Percentiles rank a stretch among this genome's conserved stretches.
Evolutionary conservation across 1,140 invertebrate species (phyloP).

Genomic region (Sinella curviseta): DNA sequence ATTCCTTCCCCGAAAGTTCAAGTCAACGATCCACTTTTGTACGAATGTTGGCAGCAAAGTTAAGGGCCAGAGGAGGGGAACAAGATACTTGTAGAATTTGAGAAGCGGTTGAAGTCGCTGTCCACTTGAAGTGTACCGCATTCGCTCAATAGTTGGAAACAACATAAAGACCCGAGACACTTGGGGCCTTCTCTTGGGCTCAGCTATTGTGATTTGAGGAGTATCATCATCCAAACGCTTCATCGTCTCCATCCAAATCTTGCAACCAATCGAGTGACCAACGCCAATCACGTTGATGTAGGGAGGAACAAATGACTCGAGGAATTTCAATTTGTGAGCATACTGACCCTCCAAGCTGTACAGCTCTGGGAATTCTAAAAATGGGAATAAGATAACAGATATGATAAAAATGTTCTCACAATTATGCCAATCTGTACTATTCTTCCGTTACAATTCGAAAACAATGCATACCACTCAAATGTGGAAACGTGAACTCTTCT

Average conservation of each 20-base stretch:
- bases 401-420: too few species aligned
- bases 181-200: slow-evolving; percentile 54
- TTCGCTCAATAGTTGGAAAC: slow-evolving; percentile 79
- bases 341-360: slow-evolving; percentile 74
- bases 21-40: slow-evolving; percentile 57
- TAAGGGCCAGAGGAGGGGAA: slow-evolving; percentile 63
- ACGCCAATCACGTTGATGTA: slow-evolving; percentile 70
- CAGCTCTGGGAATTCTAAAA: slow-evolving; percentile 58
- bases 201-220: slow-evolving; percentile 17
- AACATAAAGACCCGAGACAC: slow-evolving; percentile 67
- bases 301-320: slow-evolving; percentile 68
- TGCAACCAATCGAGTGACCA: slow-evolving; percentile 81
- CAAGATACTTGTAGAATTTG: slow-evolving; percentile 56
- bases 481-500: slow-evolving; percentile 33
- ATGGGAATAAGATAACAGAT: slow-evolving; percentile 32
- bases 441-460: background rate
- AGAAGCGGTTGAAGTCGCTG: slow-evolving; percentile 56
- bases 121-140: slow-evolving; percentile 72
- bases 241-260: slow-evolving; percentile 74
- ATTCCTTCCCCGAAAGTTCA: slow-evolving; percentile 54
- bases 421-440: background rate
- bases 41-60: slow-evolving; percentile 62
- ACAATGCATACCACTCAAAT: slow-evolving; percentile 47
- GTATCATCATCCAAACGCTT: slow-evolving; percentile 55
- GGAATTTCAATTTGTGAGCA: slow-evolving; percentile 77